phyloP scores from a whole-genome alignment of 2,888 invertebrate genomes.

The Ophion slaviceki region DNA sequence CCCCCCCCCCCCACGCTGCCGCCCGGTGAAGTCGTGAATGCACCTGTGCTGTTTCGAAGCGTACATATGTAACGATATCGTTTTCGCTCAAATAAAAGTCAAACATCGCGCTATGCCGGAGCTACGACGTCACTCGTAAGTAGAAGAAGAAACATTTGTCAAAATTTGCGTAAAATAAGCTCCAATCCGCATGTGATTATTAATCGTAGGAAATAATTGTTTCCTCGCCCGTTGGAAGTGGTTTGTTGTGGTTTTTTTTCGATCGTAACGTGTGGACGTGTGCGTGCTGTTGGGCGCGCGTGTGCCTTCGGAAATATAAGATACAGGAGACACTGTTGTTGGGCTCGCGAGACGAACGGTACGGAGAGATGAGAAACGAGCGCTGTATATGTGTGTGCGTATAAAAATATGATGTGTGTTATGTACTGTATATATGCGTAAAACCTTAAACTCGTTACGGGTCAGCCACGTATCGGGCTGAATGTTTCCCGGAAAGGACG shows the following conservation, averaged over 20 bases:
- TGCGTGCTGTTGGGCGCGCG: conserved; percentile 1
- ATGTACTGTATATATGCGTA: conserved; percentile 10
- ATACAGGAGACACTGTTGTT: conserved; percentile 65
- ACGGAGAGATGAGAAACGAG: conserved; percentile 57
- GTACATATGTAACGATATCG: conserved; percentile 5
- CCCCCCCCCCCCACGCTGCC: not conserved
- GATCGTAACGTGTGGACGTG: conserved; percentile 2
- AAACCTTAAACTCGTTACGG: conserved; percentile 52
- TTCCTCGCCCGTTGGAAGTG: not conserved
- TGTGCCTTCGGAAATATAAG: conserved; percentile 26
- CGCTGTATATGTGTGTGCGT: conserved; percentile 19
- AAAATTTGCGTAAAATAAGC: not conserved
- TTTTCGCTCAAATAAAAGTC: conserved; percentile 4
- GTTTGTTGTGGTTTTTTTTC: not conserved
- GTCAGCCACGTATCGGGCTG: conserved; percentile 30
- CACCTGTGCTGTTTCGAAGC: conserved; percentile 29
- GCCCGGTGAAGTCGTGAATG: conserved; percentile 33
- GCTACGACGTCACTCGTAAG: conserved; percentile 52
- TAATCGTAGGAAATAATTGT: not conserved
- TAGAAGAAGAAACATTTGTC: conserved; percentile 19
- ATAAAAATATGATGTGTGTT: conserved; percentile 10
- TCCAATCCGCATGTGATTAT: not conserved
- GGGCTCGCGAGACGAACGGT: conserved; percentile 62
- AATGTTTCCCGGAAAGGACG: conserved; percentile 38
- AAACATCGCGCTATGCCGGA: conserved; percentile 34